Evolutionary conservation across 2,888 invertebrate species (phyloP).

Genomic region (Xestia c-nigrum): DNA sequence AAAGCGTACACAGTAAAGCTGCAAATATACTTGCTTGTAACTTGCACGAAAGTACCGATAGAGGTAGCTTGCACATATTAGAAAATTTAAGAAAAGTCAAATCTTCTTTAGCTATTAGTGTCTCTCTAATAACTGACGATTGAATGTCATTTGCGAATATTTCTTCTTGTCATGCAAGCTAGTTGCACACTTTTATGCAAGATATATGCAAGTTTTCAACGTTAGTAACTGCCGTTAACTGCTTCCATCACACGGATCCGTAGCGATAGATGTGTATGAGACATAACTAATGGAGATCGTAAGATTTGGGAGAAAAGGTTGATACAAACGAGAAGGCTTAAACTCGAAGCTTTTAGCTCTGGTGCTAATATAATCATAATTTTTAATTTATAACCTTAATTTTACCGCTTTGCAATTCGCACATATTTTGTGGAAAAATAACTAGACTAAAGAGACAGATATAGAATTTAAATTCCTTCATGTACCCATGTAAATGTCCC

Average conservation of each 20-base stretch:
- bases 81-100: background rate
- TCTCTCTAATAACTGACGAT: background rate
- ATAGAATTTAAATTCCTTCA: constrained; percentile 46
- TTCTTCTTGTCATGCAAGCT: background rate
- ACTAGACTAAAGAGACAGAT: constrained; percentile 37
- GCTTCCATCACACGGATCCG: background rate
- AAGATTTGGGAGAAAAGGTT: background rate
- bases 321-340: background rate
- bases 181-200: background rate
- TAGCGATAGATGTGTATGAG: background rate
- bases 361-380: background rate
- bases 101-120: background rate
- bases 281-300: background rate
- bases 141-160: background rate
- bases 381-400: background rate
- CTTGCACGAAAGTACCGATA: background rate
- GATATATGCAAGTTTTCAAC: background rate
- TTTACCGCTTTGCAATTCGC: background rate
- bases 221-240: background rate
- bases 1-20: constrained; percentile 25
- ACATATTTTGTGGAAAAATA: background rate
- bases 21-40: background rate
- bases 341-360: background rate
- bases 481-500: constrained; percentile 39
- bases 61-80: background rate